phyloP scores from a whole-genome alignment of 2,113 vertebrate genomes.

The Dunckerocampus dactyliophorus region DNA sequence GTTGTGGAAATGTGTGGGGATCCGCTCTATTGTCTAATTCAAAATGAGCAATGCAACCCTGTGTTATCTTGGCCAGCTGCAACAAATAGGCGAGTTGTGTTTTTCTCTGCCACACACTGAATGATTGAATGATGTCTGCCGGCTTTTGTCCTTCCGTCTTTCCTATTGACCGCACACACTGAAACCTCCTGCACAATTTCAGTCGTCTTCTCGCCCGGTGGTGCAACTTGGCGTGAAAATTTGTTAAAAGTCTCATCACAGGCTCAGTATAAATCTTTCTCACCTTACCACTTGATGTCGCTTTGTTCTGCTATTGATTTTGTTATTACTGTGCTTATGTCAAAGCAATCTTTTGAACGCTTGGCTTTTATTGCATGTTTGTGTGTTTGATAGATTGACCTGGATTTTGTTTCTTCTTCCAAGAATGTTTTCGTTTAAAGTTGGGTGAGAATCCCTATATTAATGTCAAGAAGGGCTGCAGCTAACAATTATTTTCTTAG shows the following conservation, averaged over 20 bases:
- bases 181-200: constrained; percentile 36
- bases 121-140: constrained; percentile 62
- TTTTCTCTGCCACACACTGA: constrained; percentile 54
- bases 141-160: constrained; percentile 47
- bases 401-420: no score
- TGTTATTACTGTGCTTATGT: background rate
- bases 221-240: constrained; percentile 14
- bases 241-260: constrained; percentile 21
- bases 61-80: constrained; percentile 54
- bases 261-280: background rate
- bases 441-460: no score
- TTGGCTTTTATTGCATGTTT: background rate
- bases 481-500: no score
- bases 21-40: constrained; percentile 28
- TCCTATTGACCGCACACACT: constrained; percentile 52
- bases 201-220: constrained; percentile 3
- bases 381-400: background rate
- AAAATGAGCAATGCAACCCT: constrained; percentile 58
- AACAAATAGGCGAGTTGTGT: constrained; percentile 49
- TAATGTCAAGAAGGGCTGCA: no score
- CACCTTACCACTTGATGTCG: background rate
- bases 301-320: constrained; percentile 1
- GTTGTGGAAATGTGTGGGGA: background rate
- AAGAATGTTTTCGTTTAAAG: no score
- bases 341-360: background rate